These are phyloP conservation scores for Drosophila miranda DNA, from an alignment of 1,140 invertebrate species.

Conservation along the genomic window DNA sequence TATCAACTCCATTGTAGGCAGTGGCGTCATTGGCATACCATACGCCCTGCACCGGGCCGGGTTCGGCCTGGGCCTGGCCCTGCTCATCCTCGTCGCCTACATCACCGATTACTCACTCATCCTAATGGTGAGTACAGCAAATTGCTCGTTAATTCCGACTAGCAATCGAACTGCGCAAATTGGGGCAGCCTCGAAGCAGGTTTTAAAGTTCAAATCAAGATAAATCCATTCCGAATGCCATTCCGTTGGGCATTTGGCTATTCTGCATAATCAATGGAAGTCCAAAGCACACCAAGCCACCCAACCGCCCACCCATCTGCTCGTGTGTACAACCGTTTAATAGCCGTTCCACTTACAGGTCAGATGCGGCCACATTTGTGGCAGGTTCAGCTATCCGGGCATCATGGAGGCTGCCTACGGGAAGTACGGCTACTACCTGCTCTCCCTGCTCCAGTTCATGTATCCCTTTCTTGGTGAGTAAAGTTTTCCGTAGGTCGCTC, in stretches of 20 bases:
- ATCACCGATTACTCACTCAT: slow-evolving; percentile 94
- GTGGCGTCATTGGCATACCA: slow-evolving; percentile 95
- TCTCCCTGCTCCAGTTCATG: slow-evolving; percentile 91
- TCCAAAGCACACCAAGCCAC: slow-evolving; percentile 1
- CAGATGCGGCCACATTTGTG: slow-evolving; percentile 90
- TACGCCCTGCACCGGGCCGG: slow-evolving; percentile 92
- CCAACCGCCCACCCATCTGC: background rate
- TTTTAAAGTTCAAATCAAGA: slow-evolving; percentile 12
- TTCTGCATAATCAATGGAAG: slow-evolving; percentile 32
- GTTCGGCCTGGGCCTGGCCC: slow-evolving; percentile 89
- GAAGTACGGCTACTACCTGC: slow-evolving; percentile 89
- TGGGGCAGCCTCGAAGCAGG: slow-evolving; percentile 8
- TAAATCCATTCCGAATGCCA: slow-evolving; percentile 6
- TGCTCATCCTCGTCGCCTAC: slow-evolving; percentile 89
- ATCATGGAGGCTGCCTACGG: slow-evolving; percentile 93
- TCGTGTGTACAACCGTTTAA: slow-evolving; percentile 9
- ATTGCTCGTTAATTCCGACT: background rate
- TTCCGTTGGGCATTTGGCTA: slow-evolving; percentile 24
- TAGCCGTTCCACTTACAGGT: slow-evolving; percentile 63
- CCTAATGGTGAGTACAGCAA: slow-evolving; percentile 86
- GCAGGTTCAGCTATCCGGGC: slow-evolving; percentile 92
- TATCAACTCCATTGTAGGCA: slow-evolving; percentile 95
- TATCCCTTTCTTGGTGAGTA: slow-evolving; percentile 93
- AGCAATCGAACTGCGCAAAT: slow-evolving; percentile 16
- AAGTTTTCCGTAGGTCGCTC: background rate